Base-by-base conservation (phyloP, 2,113 vertebrate species). In the Forbesichthys agassizii region DNA sequence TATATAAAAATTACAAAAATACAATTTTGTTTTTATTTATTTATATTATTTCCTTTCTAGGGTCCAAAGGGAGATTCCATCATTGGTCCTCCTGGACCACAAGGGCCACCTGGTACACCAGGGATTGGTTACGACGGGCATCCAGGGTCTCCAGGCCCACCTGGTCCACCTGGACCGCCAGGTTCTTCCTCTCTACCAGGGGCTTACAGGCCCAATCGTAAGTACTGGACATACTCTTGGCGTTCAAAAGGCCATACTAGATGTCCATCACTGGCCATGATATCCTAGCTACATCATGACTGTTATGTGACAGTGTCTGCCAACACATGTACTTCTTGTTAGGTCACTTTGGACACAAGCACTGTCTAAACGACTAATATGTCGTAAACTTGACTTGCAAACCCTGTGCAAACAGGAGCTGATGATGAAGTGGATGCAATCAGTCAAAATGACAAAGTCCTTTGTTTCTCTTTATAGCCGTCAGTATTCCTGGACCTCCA, bases 1-100 rank as follows among this genome's bases (percentile, higher is more conserved):
- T 18, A 33, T 20, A 58, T 58, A 58, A 1, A 58, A 9, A 7
- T 2, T 4, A 58, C 11, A 58, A 9, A 57, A 9, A 5, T 11
- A 27, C 16, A 56, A n/a, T n/a, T n/a, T 10, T 9, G 8, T 54
- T 7, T 27, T 58, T 33, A 48, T 64, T 65, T 42, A 69, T 11
- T 49, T 11, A 71, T 5, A 64, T 66, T 75, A 47, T 59, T 49
- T 49, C 61, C 9, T 56, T n/a, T 54, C 9, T 14, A 99, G 97
- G 97, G 96, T 58, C 92, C 95, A 67, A 97, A 97, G 74, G 98
- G 97, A 74, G 96, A 97, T n/a, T 93, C 93, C 5, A 73, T 98
- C 13, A 72, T 69, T 5, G 98, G 98, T 3, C 95, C 92, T 0
- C 91, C 95, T 0, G 98, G 98, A 20, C 95, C 95, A 5, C 82